Conservation (phyloP, 2,888 invertebrate genomes). For the Eupithecia insigniata region DNA sequence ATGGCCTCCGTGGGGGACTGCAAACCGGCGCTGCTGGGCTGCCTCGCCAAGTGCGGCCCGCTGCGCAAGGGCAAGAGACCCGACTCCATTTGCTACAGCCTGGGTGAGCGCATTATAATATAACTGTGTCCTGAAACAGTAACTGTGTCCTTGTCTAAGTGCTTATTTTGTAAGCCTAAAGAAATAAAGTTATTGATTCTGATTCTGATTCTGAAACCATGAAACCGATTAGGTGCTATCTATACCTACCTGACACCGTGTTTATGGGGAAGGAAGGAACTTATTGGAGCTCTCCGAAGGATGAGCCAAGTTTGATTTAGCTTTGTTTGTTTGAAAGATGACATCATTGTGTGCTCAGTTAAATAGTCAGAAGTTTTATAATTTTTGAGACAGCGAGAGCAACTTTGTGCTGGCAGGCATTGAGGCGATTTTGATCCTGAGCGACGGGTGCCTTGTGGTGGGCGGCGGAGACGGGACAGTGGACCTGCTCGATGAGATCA, state of each 20-base stretch:
- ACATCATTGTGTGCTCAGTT: background rate
- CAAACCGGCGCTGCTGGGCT: constrained; percentile 86
- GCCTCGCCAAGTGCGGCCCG: constrained; percentile 86
- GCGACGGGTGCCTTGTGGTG: constrained; percentile 86
- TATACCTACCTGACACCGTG: background rate
- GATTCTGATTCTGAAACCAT: too few relatives aligned
- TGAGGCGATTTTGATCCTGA: constrained; percentile 85
- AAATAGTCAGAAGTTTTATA: background rate
- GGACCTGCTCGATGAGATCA: constrained; percentile 87
- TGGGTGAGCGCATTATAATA: constrained; percentile 59
- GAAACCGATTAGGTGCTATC: too few relatives aligned
- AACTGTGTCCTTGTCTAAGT: too few relatives aligned
- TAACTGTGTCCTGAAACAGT: too few relatives aligned
- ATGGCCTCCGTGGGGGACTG: constrained; percentile 76
- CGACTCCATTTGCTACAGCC: constrained; percentile 84
- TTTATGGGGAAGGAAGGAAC: background rate
- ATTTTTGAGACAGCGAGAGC: background rate
- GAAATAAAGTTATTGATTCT: too few relatives aligned
- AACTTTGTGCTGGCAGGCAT: constrained; percentile 80
- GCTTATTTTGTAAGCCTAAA: too few relatives aligned
- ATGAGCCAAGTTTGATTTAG: too few relatives aligned
- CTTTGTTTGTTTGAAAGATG: background rate
- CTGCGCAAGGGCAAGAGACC: constrained; percentile 81
- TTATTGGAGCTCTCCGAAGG: too few relatives aligned
- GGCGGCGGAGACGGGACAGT: constrained; percentile 94